phyloP scores from a whole-genome alignment of 2,888 invertebrate genomes.

The Mythimna loreyi region DNA sequence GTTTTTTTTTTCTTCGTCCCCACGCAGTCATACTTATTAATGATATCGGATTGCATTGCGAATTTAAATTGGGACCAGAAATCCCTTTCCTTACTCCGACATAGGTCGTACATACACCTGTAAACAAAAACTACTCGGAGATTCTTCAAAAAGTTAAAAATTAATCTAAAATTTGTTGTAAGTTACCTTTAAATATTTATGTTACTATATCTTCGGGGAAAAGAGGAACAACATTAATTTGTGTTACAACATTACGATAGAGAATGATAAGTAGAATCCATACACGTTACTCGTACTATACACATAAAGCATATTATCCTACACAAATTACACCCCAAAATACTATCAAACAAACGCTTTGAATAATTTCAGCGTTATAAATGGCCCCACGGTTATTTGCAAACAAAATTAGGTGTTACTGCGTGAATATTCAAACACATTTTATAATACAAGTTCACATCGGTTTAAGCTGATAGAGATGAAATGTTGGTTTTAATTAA shows the following conservation, averaged over 20 bases:
- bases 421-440: slow-evolving; percentile 61
- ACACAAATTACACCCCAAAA: slow-evolving; percentile 34
- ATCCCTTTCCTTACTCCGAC: too few species aligned
- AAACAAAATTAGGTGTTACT: slow-evolving; percentile 61
- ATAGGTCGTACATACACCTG: too few species aligned
- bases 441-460: slow-evolving; percentile 38
- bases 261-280: background rate
- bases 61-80: too few species aligned
- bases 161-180: too few species aligned
- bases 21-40: too few species aligned
- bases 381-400: slow-evolving; percentile 54
- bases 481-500: slow-evolving; percentile 25
- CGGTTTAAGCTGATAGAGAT: slow-evolving; percentile 25
- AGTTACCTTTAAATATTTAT: too few species aligned
- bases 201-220: too few species aligned
- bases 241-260: background rate
- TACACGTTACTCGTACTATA: background rate
- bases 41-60: too few species aligned
- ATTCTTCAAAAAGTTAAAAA: too few species aligned
- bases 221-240: too few species aligned
- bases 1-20: too few species aligned
- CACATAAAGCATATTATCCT: slow-evolving; percentile 19
- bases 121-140: too few species aligned
- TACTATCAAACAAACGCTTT: slow-evolving; percentile 45
- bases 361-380: slow-evolving; percentile 61